A percentile compares a stretch with the other conserved stretches of the same genome.
Evolutionary conservation across 2,113 vertebrate species (phyloP).

Genomic region (Poeciliopsis occidentalis): DNA sequence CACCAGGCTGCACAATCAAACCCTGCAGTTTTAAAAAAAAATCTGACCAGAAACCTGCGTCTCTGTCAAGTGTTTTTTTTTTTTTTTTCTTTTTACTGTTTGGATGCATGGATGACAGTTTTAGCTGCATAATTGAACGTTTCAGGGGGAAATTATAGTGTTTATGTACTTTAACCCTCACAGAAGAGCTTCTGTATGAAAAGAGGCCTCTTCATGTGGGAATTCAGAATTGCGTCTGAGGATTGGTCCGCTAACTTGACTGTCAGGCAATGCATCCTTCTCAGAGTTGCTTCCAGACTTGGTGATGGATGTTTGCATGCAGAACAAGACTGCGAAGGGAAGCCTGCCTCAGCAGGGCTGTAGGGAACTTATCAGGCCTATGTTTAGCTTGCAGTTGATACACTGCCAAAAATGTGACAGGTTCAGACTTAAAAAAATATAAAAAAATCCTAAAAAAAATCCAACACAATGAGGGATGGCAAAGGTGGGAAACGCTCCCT

Average conservation of each 20-base stretch:
- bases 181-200: constrained; percentile 27
- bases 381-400: constrained; percentile 70
- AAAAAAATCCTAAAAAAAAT: constrained; percentile 5
- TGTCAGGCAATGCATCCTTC: constrained; percentile 20
- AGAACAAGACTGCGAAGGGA: constrained; percentile 29
- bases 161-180: constrained; percentile 39
- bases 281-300: constrained; percentile 39
- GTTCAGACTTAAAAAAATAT: constrained; percentile 61
- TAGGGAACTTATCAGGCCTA: constrained; percentile 45
- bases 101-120: constrained; percentile 31
- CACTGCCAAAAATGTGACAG: constrained; percentile 57
- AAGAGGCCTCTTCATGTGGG: constrained; percentile 13
- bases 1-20: constrained; percentile 8
- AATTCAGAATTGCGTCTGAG: background rate
- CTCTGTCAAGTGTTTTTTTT: constrained; percentile 29
- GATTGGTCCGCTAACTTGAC: constrained; percentile 3
- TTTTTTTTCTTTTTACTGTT: constrained; percentile 7
- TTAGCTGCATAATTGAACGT: constrained; percentile 59
- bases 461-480: constrained; percentile 36
- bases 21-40: constrained; percentile 23
- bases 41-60: constrained; percentile 31
- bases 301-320: constrained; percentile 62
- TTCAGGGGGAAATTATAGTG: constrained; percentile 45
- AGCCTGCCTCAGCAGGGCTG: constrained; percentile 41
- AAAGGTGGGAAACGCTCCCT: background rate